Evolutionary conservation across 2,888 invertebrate genomes (phyloP), one percentile per base, ranked within the genome.

Genomic region (Microctonus aethiopoides): DNA sequence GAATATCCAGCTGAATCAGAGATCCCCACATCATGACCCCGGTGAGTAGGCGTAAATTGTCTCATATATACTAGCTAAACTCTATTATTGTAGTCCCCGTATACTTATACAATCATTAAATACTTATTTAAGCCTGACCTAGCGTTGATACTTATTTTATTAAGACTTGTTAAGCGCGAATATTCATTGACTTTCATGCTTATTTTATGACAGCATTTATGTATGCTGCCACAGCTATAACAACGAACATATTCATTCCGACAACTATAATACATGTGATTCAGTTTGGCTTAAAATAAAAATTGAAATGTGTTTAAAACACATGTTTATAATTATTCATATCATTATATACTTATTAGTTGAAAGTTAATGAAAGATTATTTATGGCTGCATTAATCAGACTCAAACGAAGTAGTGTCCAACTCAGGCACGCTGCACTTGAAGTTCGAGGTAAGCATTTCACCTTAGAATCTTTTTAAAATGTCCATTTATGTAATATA

Each of bases 351-450:
- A 39, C n/a, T 65, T 36, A 57, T n/a, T 61, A 76, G 74, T 67
- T 74, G 75, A 66, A 24, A 66, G 61, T 67, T 54, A 64, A 63
- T 71, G 36, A 22, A 71, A 72, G 74, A 75, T 75, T 72, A 56
- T 77, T 70, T 60, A 86, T 86, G 86, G 85, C 86, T 54, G 86
- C 86, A 41, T 81, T 86, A 34, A 82, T 84, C 41, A 85, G 83
- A 72, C 82, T 89, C 20, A 89, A 89, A 81, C 84, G 89, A 65
- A 87, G 89, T 57, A 89, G 89, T 79, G 89, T 90, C 59, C 89
- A 89, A 80, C 79, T 90, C 57, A 88, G 89, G 79, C 86, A 86
- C 73, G 89, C 89, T n/a, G 89, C 89, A 26, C 88, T 88, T 80
- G 89, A 89, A 76, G 89, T 89, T 64, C 89, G 88, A 83, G 89